phyloP scores from a whole-genome alignment of 2,888 invertebrate species.

The Hypomecis punctinalis region DNA sequence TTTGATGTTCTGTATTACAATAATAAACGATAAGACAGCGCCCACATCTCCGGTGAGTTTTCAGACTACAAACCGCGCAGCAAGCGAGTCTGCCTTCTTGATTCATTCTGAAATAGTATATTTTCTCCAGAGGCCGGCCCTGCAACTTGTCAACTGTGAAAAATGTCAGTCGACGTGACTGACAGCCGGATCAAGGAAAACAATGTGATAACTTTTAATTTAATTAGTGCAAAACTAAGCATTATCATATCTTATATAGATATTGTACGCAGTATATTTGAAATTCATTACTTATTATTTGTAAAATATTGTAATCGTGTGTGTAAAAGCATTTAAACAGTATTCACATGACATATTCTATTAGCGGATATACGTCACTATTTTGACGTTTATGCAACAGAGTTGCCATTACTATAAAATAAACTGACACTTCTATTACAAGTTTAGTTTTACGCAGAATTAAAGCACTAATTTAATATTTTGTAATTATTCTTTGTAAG shows the following conservation, averaged over 20 bases:
- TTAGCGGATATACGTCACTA: too few species aligned
- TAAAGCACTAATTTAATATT: too few species aligned
- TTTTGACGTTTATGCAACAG: not conserved
- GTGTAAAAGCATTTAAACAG: not conserved
- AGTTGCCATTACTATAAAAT: conserved; percentile 7
- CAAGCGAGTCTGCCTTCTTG: conserved; percentile 73
- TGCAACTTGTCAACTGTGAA: conserved; percentile 57
- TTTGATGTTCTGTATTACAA: conserved; percentile 92
- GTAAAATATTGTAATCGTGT: too few species aligned
- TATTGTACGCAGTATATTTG: too few species aligned
- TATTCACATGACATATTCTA: too few species aligned
- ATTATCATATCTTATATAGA: not conserved
- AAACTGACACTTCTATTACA: not conserved
- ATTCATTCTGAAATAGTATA: conserved; percentile 79
- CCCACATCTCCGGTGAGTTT: conserved; percentile 89
- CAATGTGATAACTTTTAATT: conserved; percentile 24
- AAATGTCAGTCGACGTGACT: conserved; percentile 58
- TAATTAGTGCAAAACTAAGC: too few species aligned
- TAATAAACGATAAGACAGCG: conserved; percentile 91
- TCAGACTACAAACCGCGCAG: conserved; percentile 87
- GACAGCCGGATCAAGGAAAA: conserved; percentile 20
- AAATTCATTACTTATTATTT: too few species aligned
- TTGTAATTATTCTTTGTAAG: too few species aligned
- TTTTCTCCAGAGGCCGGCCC: conserved; percentile 64
- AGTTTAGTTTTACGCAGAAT: not conserved